Conservation (phyloP, 2,113 vertebrate genomes). For the Ahaetulla prasina region DNA sequence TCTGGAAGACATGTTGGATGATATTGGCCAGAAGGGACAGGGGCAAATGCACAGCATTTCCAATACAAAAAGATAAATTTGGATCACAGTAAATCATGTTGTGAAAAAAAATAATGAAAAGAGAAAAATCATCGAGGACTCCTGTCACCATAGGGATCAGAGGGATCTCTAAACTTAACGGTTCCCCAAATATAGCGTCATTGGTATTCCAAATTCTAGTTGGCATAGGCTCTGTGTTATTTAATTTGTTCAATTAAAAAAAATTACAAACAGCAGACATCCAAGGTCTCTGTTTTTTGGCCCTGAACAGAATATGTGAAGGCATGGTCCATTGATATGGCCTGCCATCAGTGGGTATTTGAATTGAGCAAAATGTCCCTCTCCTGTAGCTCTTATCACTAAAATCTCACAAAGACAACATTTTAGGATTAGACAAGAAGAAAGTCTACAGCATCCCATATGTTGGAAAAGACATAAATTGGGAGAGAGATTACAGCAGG, state of each 20-base stretch:
- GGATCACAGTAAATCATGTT: neutral
- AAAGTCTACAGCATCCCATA: neutral
- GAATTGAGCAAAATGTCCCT: neutral
- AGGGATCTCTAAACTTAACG: neutral
- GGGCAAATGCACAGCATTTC: neutral
- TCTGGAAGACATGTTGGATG: neutral
- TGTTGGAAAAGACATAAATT: neutral
- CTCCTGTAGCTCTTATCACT: neutral
- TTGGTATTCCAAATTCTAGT: neutral
- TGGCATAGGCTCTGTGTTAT: neutral
- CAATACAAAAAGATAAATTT: neutral
- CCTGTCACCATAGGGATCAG: neutral
- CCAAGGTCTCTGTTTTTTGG: neutral
- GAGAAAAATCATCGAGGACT: neutral
- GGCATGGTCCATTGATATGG: neutral
- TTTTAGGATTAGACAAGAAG: neutral
- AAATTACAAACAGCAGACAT: neutral
- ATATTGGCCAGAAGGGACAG: neutral
- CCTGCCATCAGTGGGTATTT: neutral
- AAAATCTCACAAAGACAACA: neutral
- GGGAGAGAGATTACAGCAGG: neutral
- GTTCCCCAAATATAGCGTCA: neutral
- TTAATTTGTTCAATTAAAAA: neutral
- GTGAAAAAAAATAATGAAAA: neutral
- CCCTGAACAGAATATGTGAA: neutral